Evolutionary conservation across 2,888 invertebrate species (phyloP).

Genomic region (Himalopsyche tibetana): DNA sequence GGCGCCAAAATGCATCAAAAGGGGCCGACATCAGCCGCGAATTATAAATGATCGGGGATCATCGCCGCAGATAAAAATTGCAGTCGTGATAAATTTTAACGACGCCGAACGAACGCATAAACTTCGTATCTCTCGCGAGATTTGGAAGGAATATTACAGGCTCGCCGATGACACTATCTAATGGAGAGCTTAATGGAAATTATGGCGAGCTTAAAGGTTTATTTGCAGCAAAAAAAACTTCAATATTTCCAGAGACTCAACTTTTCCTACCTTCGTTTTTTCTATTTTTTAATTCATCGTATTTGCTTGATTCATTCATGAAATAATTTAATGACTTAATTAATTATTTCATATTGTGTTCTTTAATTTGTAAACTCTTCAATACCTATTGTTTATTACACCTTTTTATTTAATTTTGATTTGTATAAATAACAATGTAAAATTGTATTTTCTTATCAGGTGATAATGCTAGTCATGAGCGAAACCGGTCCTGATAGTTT

Average conservation of each 20-base stretch:
- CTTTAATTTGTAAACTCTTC: no score
- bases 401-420: no score
- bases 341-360: no score
- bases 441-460: no score
- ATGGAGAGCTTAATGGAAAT: background rate
- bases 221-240: background rate
- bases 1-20: slow-evolving; percentile 26
- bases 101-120: background rate
- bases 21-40: slow-evolving; percentile 1
- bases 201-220: background rate
- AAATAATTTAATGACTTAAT: no score
- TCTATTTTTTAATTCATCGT: no score
- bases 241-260: background rate
- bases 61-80: background rate
- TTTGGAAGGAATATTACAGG: background rate
- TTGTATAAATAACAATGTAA: no score
- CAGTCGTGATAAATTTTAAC: slow-evolving; percentile 13
- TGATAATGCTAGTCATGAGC: no score
- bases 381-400: no score
- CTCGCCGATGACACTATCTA: background rate
- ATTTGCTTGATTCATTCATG: no score
- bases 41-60: slow-evolving; percentile 19
- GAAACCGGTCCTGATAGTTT: no score
- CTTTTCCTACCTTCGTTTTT: no score
- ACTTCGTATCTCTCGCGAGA: background rate